phyloP scores from a whole-genome alignment of 2,888 invertebrate genomes.

The Sthenelais limicola region DNA sequence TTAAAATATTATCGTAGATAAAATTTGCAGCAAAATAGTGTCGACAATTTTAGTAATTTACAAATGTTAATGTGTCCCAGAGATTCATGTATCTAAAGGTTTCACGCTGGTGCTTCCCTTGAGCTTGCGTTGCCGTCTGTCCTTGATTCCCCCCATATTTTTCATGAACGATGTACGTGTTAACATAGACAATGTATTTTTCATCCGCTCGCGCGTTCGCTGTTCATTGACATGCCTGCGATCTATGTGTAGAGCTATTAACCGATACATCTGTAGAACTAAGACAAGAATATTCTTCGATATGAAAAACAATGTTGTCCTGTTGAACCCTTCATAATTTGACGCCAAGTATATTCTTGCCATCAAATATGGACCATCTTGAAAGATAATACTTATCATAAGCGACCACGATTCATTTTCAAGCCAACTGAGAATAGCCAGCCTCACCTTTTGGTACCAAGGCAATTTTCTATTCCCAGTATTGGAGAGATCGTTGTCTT shows the following conservation, averaged over 20 bases:
- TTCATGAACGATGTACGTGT: too few species aligned
- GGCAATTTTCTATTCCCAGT: background rate
- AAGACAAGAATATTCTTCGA: slow-evolving; percentile 15
- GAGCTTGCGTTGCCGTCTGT: too few species aligned
- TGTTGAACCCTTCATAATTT: background rate
- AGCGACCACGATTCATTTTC: slow-evolving; percentile 25
- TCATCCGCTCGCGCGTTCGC: background rate
- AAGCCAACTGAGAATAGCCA: background rate
- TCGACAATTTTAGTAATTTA: too few species aligned
- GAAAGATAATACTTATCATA: background rate
- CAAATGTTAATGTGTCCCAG: too few species aligned
- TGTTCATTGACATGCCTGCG: background rate
- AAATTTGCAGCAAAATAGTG: too few species aligned
- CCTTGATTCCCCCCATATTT: too few species aligned
- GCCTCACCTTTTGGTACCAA: background rate
- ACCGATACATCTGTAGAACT: slow-evolving; percentile 5
- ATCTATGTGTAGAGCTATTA: background rate
- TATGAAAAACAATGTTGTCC: background rate
- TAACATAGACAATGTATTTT: background rate
- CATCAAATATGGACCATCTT: slow-evolving; percentile 28
- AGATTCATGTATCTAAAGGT: too few species aligned
- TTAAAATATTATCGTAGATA: too few species aligned
- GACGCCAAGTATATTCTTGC: background rate
- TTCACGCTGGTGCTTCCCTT: too few species aligned
- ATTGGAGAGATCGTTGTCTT: background rate